Percentiles rank a stretch among this genome's conserved stretches.
These are phyloP conservation scores for Subacronicta megacephala DNA, from an alignment of 2,888 invertebrate species.

Conservation along the genomic window DNA sequence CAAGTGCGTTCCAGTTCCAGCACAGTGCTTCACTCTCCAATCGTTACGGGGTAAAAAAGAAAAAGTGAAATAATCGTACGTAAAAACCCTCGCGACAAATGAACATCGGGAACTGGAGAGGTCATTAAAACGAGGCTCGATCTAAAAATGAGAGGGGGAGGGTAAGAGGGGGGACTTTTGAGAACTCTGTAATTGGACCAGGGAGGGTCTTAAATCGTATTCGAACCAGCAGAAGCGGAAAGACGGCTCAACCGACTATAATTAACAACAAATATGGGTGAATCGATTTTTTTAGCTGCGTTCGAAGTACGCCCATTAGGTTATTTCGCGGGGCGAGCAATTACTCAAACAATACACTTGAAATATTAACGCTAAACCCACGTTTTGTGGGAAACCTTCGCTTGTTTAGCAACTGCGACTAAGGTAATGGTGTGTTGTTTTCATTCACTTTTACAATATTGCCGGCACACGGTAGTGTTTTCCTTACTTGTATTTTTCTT, in stretches of 20 bases:
- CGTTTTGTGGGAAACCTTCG: constrained; percentile 84
- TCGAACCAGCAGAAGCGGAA: constrained; percentile 87
- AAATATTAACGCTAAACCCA: constrained; percentile 82
- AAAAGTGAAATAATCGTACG: constrained; percentile 85
- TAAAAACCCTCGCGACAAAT: constrained; percentile 87
- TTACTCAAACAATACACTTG: constrained; percentile 82
- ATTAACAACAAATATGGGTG: constrained; percentile 90
- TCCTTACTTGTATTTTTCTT: constrained; percentile 72
- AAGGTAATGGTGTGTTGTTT: constrained; percentile 75
- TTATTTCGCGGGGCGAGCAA: constrained; percentile 80
- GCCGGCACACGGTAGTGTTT: constrained; percentile 59
- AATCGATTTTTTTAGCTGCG: constrained; percentile 82
- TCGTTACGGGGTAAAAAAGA: constrained; percentile 75
- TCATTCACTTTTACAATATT: constrained; percentile 74
- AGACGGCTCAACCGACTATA: constrained; percentile 87
- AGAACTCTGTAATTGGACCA: constrained; percentile 88
- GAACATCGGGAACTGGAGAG: constrained; percentile 88
- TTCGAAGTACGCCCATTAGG: constrained; percentile 77
- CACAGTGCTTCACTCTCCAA: constrained; percentile 70
- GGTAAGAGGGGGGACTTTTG: constrained; percentile 78
- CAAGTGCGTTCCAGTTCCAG: constrained; percentile 65
- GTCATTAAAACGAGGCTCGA: constrained; percentile 89
- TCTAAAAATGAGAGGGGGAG: constrained; percentile 85
- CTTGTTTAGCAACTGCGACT: constrained; percentile 83
- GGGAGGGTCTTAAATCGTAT: constrained; percentile 89